Evolutionary conservation across 2,113 vertebrate genomes (phyloP), one percentile per base, ranked within the genome.

Genomic region (Tichodroma muraria): DNA sequence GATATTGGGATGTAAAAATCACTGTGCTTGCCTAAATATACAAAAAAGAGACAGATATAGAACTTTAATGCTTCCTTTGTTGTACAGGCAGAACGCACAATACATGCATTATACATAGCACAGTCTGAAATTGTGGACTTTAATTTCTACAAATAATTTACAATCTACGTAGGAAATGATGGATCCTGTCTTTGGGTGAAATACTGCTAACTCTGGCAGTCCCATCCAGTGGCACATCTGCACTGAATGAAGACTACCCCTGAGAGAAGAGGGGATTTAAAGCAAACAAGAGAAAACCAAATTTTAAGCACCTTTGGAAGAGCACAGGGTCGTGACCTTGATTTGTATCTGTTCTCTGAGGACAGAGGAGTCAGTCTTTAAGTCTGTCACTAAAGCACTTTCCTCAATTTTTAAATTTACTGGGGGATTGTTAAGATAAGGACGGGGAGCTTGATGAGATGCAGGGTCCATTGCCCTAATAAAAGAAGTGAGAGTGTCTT

Each of bases 341-440:
- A 90, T 95, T 86, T 93, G 77, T 94, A 88, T 92, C 83, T 90
- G 61, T 52, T 61, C 76, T 31, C 76, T 31, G 37, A 82, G 65
- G 83, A 92, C 52, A 84, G 72, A 68, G 22, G 20, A 80, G 59
- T 81, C 69, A 37, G 65, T 76, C 83, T 94, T 70, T 86, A 93
- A 78, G 71, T 73, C 85, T 83, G 69, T 86, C 64, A 78, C 56
- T 80, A 66, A 85, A 91, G 83, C 69, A 88, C 68, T 81, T 90
- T 71, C 69, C 69, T 71, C 83, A 44, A 25, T 64, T 90, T 94
- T 80, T 65, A 86, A 56, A 90, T 92, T 86, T 96, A 93, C 57
- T 71, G 80, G 10, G 23, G 38, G 66, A 45, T 30, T 80, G 56
- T 92, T 89, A 88, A 94, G 92, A 94, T 85, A 96, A 94, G 72